These are phyloP conservation scores for Hydrophis major DNA, from an alignment of 2,797 vertebrate genomes.

Conservation along the genomic window DNA sequence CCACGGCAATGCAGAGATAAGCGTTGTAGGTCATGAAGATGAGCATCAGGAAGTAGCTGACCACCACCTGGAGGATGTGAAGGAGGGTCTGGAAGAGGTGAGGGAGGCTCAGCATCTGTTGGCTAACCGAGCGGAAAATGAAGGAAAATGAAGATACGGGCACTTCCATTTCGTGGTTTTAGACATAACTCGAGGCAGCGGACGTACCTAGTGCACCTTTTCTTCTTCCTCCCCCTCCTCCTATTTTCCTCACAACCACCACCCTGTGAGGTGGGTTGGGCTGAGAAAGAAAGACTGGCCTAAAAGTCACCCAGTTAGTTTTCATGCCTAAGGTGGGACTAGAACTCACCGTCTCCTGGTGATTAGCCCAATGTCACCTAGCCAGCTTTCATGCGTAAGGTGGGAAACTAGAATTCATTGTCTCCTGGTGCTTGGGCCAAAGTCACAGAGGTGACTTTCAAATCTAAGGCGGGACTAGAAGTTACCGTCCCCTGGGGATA, in stretches of 20 bases:
- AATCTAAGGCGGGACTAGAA: not conserved
- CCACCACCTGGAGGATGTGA: slow-evolving; percentile 90
- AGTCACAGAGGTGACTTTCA: too few species aligned
- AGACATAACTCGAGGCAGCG: not conserved
- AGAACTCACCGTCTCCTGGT: too few species aligned
- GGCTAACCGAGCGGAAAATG: slow-evolving; percentile 64
- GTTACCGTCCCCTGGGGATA: not conserved
- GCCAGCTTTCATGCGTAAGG: too few species aligned
- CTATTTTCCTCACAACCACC: not conserved
- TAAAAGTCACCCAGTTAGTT: not conserved
- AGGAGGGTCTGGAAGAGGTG: slow-evolving; percentile 91
- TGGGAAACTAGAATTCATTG: too few species aligned
- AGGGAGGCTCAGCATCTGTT: slow-evolving; percentile 90
- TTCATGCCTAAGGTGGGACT: too few species aligned
- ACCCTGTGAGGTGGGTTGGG: not conserved
- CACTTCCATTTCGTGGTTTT: not conserved
- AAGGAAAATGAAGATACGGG: not conserved
- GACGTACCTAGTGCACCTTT: fast-evolving
- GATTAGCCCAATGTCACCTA: too few species aligned
- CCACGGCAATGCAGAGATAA: slow-evolving; percentile 94
- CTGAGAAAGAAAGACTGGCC: not conserved
- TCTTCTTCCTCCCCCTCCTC: too few species aligned
- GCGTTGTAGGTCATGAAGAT: slow-evolving; percentile 98
- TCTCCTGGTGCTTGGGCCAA: too few species aligned
- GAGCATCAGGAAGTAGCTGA: slow-evolving; percentile 97